A percentile compares a stretch with the other conserved stretches of the same genome.
phyloP scores from a whole-genome alignment of 2,888 invertebrate species.

The Lissocephala sabroskyi region DNA sequence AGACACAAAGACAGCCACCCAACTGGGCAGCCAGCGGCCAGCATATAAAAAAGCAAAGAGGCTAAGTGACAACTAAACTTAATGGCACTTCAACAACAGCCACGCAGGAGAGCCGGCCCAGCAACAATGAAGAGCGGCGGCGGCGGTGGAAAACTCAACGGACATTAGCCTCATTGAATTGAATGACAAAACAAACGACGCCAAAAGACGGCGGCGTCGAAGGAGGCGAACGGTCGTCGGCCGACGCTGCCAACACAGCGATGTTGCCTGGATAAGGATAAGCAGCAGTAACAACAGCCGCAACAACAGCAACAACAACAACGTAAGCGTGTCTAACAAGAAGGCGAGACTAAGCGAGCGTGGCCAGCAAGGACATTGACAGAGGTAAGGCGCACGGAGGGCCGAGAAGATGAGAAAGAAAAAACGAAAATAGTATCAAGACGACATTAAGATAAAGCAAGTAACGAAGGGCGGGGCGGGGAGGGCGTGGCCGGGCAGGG shows the following conservation, averaged over 20 bases:
- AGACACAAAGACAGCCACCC: neutral
- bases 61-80: constrained; percentile 70
- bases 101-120: constrained; percentile 51
- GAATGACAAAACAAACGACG: constrained; percentile 65
- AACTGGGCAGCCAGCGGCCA: constrained; percentile 14
- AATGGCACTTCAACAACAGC: constrained; percentile 70
- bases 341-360: constrained; percentile 26
- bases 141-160: constrained; percentile 64
- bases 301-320: constrained; percentile 30
- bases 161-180: constrained; percentile 70
- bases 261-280: constrained; percentile 26
- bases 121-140: constrained; percentile 23
- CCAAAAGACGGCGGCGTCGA: constrained; percentile 1
- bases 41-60: constrained; percentile 66
- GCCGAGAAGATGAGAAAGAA: constrained; percentile 23
- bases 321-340: constrained; percentile 50
- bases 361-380: constrained; percentile 12
- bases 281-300: constrained; percentile 11
- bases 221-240: constrained; percentile 26
- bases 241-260: neutral
- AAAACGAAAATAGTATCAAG: constrained; percentile 58
- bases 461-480: constrained; percentile 35
- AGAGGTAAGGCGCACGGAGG: neutral
- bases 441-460: constrained; percentile 62
- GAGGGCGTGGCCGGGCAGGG: constrained; percentile 8